These are phyloP conservation scores for Wiebesia pumilae DNA, from an alignment of 1,140 invertebrate genomes.

Conservation along the genomic window DNA sequence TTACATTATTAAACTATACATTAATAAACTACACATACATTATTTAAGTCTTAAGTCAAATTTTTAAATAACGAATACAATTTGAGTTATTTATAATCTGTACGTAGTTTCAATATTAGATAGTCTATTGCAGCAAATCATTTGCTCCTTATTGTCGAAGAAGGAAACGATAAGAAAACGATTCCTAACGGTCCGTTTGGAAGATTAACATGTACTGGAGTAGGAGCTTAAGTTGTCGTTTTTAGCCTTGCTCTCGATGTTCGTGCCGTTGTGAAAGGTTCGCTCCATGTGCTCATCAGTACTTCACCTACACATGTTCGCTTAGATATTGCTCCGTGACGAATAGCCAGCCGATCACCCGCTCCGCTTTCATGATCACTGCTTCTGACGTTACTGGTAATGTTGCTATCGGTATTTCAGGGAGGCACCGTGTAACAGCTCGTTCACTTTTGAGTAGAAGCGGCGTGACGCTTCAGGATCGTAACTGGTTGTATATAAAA, in stretches of 20 bases:
- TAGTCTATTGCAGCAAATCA: neutral
- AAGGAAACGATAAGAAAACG: neutral
- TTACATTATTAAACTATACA: too few relatives aligned
- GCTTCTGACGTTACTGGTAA: neutral
- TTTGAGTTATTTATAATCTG: too few relatives aligned
- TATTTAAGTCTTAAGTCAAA: too few relatives aligned
- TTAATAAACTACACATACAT: too few relatives aligned
- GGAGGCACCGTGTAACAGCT: neutral
- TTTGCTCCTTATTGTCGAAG: neutral
- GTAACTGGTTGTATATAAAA: constrained; percentile 25
- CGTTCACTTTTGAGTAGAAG: constrained; percentile 5
- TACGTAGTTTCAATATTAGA: neutral
- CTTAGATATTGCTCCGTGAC: constrained; percentile 26
- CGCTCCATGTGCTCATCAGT: constrained; percentile 45
- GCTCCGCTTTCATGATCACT: neutral
- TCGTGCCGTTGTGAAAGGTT: constrained; percentile 58
- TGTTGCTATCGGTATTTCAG: neutral
- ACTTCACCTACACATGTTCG: neutral
- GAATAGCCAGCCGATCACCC: constrained; percentile 46
- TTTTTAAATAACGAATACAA: too few relatives aligned
- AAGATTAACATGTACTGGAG: neutral
- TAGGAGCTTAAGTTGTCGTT: neutral
- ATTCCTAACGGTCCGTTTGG: too few relatives aligned
- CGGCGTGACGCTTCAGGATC: neutral
- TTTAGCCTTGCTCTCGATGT: constrained; percentile 66